phyloP scores from a whole-genome alignment of 1,140 invertebrate genomes.

The Pseudomyrmex concolor region DNA sequence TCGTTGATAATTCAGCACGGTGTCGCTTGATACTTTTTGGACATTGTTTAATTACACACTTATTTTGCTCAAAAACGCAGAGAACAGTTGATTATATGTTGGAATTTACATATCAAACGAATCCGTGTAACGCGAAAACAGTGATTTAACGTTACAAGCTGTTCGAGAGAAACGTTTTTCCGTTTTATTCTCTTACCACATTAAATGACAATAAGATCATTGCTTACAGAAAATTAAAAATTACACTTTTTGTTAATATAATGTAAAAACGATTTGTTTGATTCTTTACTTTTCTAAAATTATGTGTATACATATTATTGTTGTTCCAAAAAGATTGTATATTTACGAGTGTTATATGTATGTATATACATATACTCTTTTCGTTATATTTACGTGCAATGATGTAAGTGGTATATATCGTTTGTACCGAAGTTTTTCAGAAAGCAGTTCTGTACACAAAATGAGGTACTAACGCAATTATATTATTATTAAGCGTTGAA shows the following conservation, averaged over 20 bases:
- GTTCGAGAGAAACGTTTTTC: background rate
- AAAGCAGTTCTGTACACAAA: background rate
- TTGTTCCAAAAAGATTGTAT: background rate
- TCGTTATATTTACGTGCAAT: slow-evolving; percentile 34
- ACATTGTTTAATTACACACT: background rate
- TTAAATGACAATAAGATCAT: slow-evolving; percentile 27
- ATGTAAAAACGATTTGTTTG: too few species aligned
- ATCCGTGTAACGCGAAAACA: slow-evolving; percentile 77
- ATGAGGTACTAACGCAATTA: background rate
- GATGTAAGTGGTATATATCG: background rate
- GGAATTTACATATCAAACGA: slow-evolving; percentile 80
- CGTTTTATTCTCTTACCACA: slow-evolving; percentile 23
- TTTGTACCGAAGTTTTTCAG: background rate
- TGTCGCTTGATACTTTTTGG: background rate
- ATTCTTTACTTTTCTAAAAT: background rate
- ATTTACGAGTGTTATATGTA: background rate
- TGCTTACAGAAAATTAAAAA: slow-evolving; percentile 2
- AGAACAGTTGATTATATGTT: slow-evolving; percentile 64
- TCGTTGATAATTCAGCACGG: slow-evolving; percentile 52
- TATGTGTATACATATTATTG: slow-evolving; percentile 2
- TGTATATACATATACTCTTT: background rate
- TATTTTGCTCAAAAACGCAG: background rate
- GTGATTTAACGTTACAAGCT: slow-evolving; percentile 13
- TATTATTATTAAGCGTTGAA: slow-evolving; percentile 23
- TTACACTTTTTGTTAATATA: too few species aligned